Evolutionary conservation across 2,888 invertebrate genomes (phyloP).

Genomic region (Melanostoma scalare): DNA sequence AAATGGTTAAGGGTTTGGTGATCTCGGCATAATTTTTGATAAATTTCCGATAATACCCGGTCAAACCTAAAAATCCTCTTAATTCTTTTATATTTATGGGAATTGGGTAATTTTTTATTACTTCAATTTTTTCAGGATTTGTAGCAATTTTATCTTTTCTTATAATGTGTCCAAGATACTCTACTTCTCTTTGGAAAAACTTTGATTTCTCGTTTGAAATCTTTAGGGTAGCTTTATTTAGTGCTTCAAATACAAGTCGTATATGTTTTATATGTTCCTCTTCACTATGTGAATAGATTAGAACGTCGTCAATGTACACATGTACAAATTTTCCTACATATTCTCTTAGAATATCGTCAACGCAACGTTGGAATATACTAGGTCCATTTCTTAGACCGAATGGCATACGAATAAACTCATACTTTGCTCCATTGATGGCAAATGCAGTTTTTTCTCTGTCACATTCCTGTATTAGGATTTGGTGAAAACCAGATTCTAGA

Average conservation of each 20-base stretch:
- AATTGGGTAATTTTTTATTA: too few relatives aligned
- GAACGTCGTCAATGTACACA: background rate
- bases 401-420: constrained; percentile 5
- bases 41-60: constrained; percentile 14
- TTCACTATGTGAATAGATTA: background rate
- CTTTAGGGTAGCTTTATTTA: constrained; percentile 8
- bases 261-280: constrained; percentile 10
- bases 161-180: constrained; percentile 10
- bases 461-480: background rate
- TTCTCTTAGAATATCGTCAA: constrained; percentile 16
- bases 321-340: background rate
- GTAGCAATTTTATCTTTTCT: background rate
- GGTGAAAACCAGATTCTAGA: constrained; percentile 8
- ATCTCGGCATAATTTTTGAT: constrained; percentile 37
- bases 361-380: constrained; percentile 14
- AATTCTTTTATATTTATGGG: constrained; percentile 7
- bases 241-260: background rate
- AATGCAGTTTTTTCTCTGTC: constrained; percentile 1
- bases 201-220: constrained; percentile 5
- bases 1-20: constrained; percentile 34
- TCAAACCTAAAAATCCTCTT: constrained; percentile 25
- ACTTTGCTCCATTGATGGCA: constrained; percentile 4
- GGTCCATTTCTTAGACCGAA: constrained; percentile 8
- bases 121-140: background rate
- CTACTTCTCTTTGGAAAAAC: constrained; percentile 14